Base-by-base conservation (phyloP, 2,797 vertebrate species). In the Gymnoscopelus microlampas region DNA sequence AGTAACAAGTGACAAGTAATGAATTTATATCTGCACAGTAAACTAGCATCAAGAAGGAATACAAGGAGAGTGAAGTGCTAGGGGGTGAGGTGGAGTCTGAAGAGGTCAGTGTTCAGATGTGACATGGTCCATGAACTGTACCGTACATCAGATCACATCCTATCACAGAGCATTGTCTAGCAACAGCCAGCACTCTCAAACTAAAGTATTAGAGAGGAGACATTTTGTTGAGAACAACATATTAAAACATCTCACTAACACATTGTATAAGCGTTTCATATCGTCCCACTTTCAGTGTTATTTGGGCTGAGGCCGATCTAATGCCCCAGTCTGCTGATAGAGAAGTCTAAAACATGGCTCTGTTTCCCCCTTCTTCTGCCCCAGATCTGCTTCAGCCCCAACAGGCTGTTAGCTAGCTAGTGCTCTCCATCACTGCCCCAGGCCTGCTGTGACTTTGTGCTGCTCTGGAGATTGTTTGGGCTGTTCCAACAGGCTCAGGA, bases 401-500 rank as follows among this genome's bases (percentile, higher is more conserved):
- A 79, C 80, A 84, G 81, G 83, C 84, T 86, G 76, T 75, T 65
- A 88, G 86, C 85, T 82, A 85, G 81, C 39, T 44, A 44, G 39
- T 8, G 9, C 39, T 44, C 39, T 44, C 39, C 39, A 83, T 62
- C 84, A 86, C 59, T 90, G 71, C 89, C 93, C 65, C 68, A 78
- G 92, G 92, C 85, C 70, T 71, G 74, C 81, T 85, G 81, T 90
- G 86, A 92, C 91, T 90, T 91, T 92, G 83, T 87, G 29, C 74
- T 5, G 66, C 66, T 82, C 82, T 85, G 57, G 78, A 76, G 81
- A 88, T 81, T 85, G 71, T 70, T 71, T 88, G 71, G 24, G 60
- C 73, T 74, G 71, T 85, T 86, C 82, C 85, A 83, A 57, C 76
- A 81, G 54, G 69, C 81, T 82, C 76, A 72, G 65, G 77, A 57